Percentiles rank a stretch among this genome's conserved stretches.
phyloP scores from a whole-genome alignment of 1,140 invertebrate species.

The Mamestra configurata region DNA sequence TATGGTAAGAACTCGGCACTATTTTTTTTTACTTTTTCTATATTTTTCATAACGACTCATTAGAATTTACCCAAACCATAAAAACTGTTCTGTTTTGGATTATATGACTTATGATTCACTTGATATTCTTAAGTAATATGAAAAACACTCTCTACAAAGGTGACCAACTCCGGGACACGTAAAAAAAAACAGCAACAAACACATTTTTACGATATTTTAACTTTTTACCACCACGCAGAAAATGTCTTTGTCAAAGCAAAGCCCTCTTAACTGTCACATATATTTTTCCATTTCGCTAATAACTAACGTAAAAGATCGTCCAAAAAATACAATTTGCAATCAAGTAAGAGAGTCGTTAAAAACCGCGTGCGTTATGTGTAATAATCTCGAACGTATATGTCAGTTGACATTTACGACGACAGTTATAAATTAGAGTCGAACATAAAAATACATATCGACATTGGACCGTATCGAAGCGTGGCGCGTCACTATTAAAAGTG shows the following conservation, averaged over 20 bases:
- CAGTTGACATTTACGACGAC: slow-evolving; percentile 79
- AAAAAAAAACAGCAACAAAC: not conserved
- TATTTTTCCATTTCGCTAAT: slow-evolving; percentile 9
- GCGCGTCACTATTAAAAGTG: slow-evolving; percentile 77
- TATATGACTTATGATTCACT: no score
- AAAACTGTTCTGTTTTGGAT: no score
- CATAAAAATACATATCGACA: slow-evolving; percentile 81
- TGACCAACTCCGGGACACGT: not conserved
- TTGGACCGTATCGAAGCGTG: slow-evolving; percentile 80
- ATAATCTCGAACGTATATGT: slow-evolving; percentile 75
- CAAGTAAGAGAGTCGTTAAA: slow-evolving; percentile 80
- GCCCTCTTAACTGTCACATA: not conserved
- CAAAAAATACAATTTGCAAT: slow-evolving; percentile 60
- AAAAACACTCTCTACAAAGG: no score
- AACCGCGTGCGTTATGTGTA: slow-evolving; percentile 77
- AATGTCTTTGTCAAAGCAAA: slow-evolving; percentile 1
- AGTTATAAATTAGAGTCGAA: slow-evolving; percentile 82
- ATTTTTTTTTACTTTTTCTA: no score
- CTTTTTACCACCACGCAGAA: not conserved
- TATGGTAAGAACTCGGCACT: no score
- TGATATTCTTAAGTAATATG: no score
- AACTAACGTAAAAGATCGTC: slow-evolving; percentile 18
- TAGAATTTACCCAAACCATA: no score
- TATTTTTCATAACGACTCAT: no score
- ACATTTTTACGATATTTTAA: not conserved